phyloP scores from a whole-genome alignment of 2,888 invertebrate genomes.

The Scrobipalpa costella region DNA sequence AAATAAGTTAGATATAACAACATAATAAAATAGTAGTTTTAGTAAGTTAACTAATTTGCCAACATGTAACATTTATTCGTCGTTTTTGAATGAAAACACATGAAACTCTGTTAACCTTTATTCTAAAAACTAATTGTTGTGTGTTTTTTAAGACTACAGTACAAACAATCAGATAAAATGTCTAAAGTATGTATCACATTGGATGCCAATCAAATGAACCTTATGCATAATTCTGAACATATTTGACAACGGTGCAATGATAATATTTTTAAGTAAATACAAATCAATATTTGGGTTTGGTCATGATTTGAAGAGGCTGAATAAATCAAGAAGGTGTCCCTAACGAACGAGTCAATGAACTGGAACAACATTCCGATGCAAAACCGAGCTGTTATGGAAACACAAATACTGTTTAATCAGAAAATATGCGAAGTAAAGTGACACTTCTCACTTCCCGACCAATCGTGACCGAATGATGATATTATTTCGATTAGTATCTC shows the following conservation, averaged over 20 bases:
- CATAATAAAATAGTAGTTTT: too few relatives aligned
- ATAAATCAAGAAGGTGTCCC: not conserved
- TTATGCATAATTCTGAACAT: too few relatives aligned
- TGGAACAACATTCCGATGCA: constrained; percentile 39
- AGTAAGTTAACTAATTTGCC: too few relatives aligned
- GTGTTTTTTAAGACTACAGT: too few relatives aligned
- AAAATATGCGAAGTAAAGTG: constrained; percentile 61
- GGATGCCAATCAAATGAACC: too few relatives aligned
- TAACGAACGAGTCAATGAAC: constrained; percentile 30
- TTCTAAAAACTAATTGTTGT: too few relatives aligned
- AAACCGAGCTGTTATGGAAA: constrained; percentile 51
- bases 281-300: not conserved
- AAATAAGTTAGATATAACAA: too few relatives aligned
- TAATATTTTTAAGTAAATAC: not conserved
- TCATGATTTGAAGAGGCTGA: not conserved
- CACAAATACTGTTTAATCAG: constrained; percentile 52
- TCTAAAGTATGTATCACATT: too few relatives aligned
- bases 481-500: constrained; percentile 58
- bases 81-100: too few relatives aligned
- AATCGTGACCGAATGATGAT: constrained; percentile 57
- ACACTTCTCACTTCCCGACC: constrained; percentile 60
- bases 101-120: too few relatives aligned
- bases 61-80: too few relatives aligned
- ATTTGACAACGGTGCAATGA: not conserved
- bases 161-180: too few relatives aligned